Conservation (phyloP, 2,797 vertebrate species). For the Mastacembelus armatus region DNA sequence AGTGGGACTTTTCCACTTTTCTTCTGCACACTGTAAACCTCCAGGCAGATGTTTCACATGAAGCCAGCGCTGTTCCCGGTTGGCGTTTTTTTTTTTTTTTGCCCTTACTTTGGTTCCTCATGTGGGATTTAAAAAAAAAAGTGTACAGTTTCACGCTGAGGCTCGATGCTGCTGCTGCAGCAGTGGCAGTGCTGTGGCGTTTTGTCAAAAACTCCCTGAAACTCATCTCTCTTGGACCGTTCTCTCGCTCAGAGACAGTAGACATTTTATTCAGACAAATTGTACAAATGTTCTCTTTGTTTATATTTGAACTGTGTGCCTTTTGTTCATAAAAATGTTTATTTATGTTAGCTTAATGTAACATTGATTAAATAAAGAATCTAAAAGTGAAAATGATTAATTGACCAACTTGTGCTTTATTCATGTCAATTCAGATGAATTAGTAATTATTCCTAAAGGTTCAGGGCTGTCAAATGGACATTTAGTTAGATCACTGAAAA, state of each 20-base stretch:
- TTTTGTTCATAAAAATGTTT: constrained; percentile 95
- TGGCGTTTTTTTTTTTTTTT: constrained; percentile 36
- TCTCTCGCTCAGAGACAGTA: constrained; percentile 65
- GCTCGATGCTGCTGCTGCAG: constrained; percentile 43
- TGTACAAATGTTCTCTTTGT: constrained; percentile 91
- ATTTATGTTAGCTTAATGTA: constrained; percentile 96
- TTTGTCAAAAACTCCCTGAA: constrained; percentile 52
- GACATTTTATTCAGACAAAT: constrained; percentile 80
- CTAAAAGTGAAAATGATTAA: constrained; percentile 68
- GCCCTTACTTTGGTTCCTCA: constrained; percentile 51
- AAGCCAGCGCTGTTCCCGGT: constrained; percentile 59
- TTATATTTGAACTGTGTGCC: constrained; percentile 93
- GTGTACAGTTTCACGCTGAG: constrained; percentile 53
- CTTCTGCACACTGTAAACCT: constrained; percentile 48
- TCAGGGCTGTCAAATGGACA: not conserved
- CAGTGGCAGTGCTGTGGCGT: constrained; percentile 44
- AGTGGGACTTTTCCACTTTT: constrained; percentile 42
- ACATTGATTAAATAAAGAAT: constrained; percentile 87
- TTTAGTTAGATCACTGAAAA: constrained; percentile 11
- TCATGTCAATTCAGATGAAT: not conserved
- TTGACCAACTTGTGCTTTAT: constrained; percentile 39
- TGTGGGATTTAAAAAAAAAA: constrained; percentile 52
- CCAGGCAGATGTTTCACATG: constrained; percentile 59
- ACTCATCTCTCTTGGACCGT: constrained; percentile 65
- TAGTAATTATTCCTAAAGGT: fast-evolving